These are phyloP conservation scores for Sclerodermus sp. DNA, from an alignment of 2,888 invertebrate genomes.

Conservation along the genomic window DNA sequence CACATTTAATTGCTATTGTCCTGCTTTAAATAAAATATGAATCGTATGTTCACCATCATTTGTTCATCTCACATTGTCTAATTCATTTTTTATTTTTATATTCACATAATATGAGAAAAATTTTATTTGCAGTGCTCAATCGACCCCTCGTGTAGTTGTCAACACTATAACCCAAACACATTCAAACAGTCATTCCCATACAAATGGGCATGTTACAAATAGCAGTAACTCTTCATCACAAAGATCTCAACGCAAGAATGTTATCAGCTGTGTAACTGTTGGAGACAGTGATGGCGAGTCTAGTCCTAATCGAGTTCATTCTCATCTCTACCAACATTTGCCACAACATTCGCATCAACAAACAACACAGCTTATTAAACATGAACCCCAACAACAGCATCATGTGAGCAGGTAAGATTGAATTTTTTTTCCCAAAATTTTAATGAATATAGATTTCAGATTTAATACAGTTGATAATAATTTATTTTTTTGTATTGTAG, in stretches of 20 bases:
- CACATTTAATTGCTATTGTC: no score
- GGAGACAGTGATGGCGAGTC: constrained; percentile 75
- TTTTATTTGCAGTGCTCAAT: constrained; percentile 44
- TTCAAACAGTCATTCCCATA: constrained; percentile 34
- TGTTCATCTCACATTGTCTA: no score
- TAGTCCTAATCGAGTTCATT: constrained; percentile 61
- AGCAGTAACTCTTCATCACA: constrained; percentile 28
- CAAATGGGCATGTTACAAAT: constrained; percentile 28
- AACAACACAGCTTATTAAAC: constrained; percentile 60
- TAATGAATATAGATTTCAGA: neutral
- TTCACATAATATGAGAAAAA: no score
- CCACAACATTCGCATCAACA: constrained; percentile 48
- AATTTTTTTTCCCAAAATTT: neutral
- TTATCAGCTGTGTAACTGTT: constrained; percentile 78
- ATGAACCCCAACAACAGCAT: constrained; percentile 61
- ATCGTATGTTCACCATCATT: no score
- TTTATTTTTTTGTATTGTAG: constrained; percentile 16
- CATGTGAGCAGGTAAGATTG: constrained; percentile 43
- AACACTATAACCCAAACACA: constrained; percentile 45
- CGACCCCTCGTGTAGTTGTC: constrained; percentile 43
- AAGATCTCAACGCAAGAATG: constrained; percentile 66
- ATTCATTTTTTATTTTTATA: no score
- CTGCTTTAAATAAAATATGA: no score
- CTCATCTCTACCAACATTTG: constrained; percentile 41
- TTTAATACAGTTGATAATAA: neutral